Base-by-base conservation (phyloP, 2,888 invertebrate species). In the Phortica magna region DNA sequence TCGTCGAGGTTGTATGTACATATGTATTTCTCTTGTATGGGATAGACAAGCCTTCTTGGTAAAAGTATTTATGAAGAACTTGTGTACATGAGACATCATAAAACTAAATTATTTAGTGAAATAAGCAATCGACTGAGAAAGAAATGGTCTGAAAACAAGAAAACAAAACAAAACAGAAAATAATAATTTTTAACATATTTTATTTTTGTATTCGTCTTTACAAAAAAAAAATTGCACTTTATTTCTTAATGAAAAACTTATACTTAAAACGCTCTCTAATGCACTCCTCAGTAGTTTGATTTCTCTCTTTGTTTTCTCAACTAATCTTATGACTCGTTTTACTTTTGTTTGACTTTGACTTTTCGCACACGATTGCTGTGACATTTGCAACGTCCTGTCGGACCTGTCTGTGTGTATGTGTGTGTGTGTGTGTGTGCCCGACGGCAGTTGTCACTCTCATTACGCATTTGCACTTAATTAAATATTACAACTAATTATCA, bases 241-340 rank as follows among this genome's bases (percentile, higher is more conserved):
- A 83, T 84, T 88, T 68, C 14, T 39, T 43, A 39, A n/a, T 65
- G 22, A 68, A 41, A 14, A 19, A 68, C 68, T 68, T 19, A 61
- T 6, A 48, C 43, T 68, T 14, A 10, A 68, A 1, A 68, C 42
- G 17, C 43, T 68, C 17, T 68, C 42, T 79, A 85, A 79, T 81
- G 81, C 77, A 74, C 76, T 75, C 59, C 48, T 55, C 73, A 59
- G 61, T 73, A 57, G 43, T 73, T 64, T 55, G 17, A 48, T 22
- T 42, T 9, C 19, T 9, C 64, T 1, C 19, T 73, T 41, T 43
- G 41, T 57, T 57, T 43, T 22, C 70, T 43, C 75, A 77, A 82
- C 84, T 82, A 81, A 85, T 83, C 83, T 85, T 87, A 85, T 85
- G 85, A 85, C 85, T 85, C 85, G 31, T 31, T 87, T 81, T 87